Evolutionary conservation across 2,797 vertebrate genomes (phyloP).

Genomic region (Allobates femoralis): DNA sequence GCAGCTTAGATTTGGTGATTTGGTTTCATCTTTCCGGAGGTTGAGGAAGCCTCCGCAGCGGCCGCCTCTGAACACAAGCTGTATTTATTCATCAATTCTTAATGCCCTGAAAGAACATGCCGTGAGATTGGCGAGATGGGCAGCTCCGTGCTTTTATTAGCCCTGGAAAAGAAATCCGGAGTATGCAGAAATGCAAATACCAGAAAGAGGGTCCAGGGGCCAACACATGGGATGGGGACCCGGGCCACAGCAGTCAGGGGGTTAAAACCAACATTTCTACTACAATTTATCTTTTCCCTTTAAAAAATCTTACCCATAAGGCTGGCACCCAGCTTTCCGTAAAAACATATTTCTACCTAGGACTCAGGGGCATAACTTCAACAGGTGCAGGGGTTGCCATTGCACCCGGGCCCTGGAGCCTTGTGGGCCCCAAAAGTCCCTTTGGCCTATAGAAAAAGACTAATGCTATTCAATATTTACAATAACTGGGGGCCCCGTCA

Average conservation of each 20-base stretch:
- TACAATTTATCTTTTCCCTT: background rate
- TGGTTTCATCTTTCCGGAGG: constrained; percentile 40
- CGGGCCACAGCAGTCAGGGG: background rate
- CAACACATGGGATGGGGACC: background rate
- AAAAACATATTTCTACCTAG: no score
- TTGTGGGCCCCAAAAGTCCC: no score
- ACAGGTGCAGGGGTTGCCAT: no score
- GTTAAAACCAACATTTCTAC: no score
- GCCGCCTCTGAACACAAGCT: constrained; percentile 27
- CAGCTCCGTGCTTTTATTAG: constrained; percentile 11
- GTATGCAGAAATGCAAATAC: constrained; percentile 5
- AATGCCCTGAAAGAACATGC: constrained; percentile 43
- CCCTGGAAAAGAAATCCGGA: background rate
- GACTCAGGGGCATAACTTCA: no score
- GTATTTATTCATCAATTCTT: constrained; percentile 48
- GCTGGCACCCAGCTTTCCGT: background rate
- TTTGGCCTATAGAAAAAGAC: no score
- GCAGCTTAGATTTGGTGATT: constrained; percentile 38
- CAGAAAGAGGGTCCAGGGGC: background rate
- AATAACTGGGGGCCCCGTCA: no score
- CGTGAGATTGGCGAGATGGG: constrained; percentile 25
- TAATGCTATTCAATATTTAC: no score
- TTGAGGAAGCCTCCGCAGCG: constrained; percentile 15
- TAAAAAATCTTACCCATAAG: background rate
- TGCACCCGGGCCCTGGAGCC: no score